Conservation (phyloP, 2,888 invertebrate genomes). For the Eilema griseolum region DNA sequence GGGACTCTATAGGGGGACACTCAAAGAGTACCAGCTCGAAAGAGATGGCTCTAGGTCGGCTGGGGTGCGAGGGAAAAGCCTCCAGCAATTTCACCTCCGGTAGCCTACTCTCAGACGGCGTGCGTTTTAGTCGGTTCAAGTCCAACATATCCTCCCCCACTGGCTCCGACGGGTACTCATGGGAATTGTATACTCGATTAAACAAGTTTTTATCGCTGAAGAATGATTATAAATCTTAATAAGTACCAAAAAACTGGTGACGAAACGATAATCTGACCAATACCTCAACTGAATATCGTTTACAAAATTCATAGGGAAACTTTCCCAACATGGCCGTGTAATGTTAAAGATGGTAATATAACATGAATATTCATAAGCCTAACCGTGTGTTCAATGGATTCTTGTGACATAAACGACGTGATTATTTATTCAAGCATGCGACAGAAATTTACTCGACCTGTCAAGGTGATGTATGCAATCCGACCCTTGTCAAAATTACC, state of each 20-base stretch:
- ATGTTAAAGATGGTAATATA: conserved; percentile 56
- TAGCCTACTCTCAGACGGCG: no score
- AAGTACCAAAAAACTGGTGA: not conserved
- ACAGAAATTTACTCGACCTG: conserved; percentile 81
- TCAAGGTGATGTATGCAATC: conserved; percentile 83
- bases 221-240: no score
- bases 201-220: no score
- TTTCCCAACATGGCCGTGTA: conserved; percentile 27
- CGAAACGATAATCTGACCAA: not conserved
- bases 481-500: conserved; percentile 80
- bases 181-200: no score
- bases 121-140: no score
- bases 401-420: conserved; percentile 67
- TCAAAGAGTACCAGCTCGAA: no score
- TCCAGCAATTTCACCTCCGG: no score
- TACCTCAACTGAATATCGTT: not conserved
- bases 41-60: no score
- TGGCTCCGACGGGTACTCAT: no score
- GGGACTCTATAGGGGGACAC: no score
- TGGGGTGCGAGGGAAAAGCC: no score
- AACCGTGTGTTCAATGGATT: conserved; percentile 63
- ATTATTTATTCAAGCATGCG: conserved; percentile 79
- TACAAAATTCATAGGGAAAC: conserved; percentile 18
- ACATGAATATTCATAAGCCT: conserved; percentile 63
- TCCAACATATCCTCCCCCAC: no score